These are phyloP conservation scores for Unio pictorum DNA, from an alignment of 2,888 invertebrate genomes.

Conservation along the genomic window DNA sequence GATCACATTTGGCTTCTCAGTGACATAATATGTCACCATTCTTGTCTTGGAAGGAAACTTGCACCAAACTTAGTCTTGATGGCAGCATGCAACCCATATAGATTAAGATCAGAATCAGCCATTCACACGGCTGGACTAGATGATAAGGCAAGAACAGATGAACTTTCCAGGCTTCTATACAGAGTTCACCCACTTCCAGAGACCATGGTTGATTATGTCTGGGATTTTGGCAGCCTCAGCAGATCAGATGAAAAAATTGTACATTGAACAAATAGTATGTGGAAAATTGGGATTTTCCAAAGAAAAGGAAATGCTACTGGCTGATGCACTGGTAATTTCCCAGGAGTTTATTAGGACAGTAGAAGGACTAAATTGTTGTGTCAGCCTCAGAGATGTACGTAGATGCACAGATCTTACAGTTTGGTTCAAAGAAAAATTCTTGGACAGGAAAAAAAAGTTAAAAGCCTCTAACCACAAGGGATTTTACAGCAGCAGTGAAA, in stretches of 20 bases:
- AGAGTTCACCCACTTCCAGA: constrained; percentile 54
- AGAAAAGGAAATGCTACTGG: constrained; percentile 1
- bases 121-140: constrained; percentile 43
- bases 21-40: constrained; percentile 42
- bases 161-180: constrained; percentile 45
- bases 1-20: constrained; percentile 42
- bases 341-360: constrained; percentile 19
- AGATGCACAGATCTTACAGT: constrained; percentile 16
- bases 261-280: constrained; percentile 35
- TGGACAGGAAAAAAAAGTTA: constrained; percentile 3
- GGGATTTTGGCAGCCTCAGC: constrained; percentile 52
- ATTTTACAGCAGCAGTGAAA: neutral
- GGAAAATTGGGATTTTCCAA: neutral
- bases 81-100: constrained; percentile 55
- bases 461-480: too few species aligned
- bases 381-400: constrained; percentile 32
- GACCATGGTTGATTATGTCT: constrained; percentile 49
- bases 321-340: constrained; percentile 14
- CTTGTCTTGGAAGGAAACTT: constrained; percentile 28
- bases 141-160: constrained; percentile 42
- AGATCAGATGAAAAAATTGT: constrained; percentile 38
- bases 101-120: constrained; percentile 25
- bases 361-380: constrained; percentile 19
- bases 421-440: constrained; percentile 20
- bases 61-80: constrained; percentile 43